phyloP scores from a whole-genome alignment of 2,888 invertebrate genomes.

The Mycalesis mineus region DNA sequence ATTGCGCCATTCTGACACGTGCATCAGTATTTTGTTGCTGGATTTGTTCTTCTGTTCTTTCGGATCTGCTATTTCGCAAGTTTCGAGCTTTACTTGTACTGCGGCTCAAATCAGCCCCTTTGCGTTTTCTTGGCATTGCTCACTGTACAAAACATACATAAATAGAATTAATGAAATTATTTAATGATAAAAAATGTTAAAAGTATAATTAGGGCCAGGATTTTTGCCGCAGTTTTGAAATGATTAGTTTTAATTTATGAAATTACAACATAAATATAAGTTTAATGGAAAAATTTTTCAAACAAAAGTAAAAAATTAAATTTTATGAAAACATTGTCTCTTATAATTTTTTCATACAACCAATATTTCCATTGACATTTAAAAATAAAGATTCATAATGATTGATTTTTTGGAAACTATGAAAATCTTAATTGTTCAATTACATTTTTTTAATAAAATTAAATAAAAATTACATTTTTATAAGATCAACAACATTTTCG shows the following conservation, averaged over 20 bases:
- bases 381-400: background rate
- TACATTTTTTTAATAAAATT: conserved; percentile 20
- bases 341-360: background rate
- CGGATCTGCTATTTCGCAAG: conserved; percentile 22
- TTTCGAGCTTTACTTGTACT: conserved; percentile 20
- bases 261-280: background rate
- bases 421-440: conserved; percentile 8
- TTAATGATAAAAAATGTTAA: conserved; percentile 4
- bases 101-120: conserved; percentile 27
- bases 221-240: too few relatives aligned
- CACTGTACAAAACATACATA: conserved; percentile 26
- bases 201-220: background rate
- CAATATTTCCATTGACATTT: too few relatives aligned
- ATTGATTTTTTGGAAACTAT: conserved; percentile 3
- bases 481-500: background rate
- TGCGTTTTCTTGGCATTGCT: conserved; percentile 30
- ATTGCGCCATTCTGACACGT: conserved; percentile 20
- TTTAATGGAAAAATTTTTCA: conserved; percentile 1
- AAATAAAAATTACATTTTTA: conserved; percentile 15
- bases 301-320: conserved; percentile 2
- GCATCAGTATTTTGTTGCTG: conserved; percentile 27
- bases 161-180: conserved; percentile 21
- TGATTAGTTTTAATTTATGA: too few relatives aligned
- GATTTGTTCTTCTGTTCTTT: conserved; percentile 29
- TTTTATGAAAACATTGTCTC: conserved; percentile 6